These are phyloP conservation scores for Eremophila alpestris DNA, from an alignment of 2,797 vertebrate species.

Conservation along the genomic window DNA sequence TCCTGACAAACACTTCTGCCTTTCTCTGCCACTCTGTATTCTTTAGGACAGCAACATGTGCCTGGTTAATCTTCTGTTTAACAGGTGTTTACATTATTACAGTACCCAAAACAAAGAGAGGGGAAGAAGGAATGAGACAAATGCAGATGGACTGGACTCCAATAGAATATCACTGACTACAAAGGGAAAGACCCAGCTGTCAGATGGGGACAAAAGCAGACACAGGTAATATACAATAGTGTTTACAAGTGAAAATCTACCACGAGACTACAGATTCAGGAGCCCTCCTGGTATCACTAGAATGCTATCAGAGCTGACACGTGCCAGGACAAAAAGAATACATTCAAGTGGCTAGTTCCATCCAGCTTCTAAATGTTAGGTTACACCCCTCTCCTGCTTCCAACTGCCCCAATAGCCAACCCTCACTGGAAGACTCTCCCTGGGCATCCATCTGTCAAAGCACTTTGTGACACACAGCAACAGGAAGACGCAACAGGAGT, in stretches of 20 bases:
- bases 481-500: not conserved
- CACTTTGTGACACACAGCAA: not conserved
- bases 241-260: not conserved
- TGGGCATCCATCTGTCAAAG: not conserved
- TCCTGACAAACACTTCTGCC: not conserved
- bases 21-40: not conserved
- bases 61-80: not conserved
- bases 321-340: not conserved
- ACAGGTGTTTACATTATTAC: not conserved
- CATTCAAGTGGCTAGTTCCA: not conserved
- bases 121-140: not conserved
- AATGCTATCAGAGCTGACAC: not conserved
- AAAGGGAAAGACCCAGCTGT: not conserved
- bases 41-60: not conserved
- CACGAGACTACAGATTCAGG: not conserved
- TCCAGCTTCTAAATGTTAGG: not conserved
- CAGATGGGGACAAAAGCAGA: not conserved
- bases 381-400: not conserved
- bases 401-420: rapidly evolving
- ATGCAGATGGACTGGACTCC: not conserved
- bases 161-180: not conserved
- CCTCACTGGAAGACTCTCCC: not conserved
- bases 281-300: not conserved
- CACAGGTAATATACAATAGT: not conserved
- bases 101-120: not conserved